Conservation (phyloP, 2,113 vertebrate genomes). For the Silurus glanis region DNA sequence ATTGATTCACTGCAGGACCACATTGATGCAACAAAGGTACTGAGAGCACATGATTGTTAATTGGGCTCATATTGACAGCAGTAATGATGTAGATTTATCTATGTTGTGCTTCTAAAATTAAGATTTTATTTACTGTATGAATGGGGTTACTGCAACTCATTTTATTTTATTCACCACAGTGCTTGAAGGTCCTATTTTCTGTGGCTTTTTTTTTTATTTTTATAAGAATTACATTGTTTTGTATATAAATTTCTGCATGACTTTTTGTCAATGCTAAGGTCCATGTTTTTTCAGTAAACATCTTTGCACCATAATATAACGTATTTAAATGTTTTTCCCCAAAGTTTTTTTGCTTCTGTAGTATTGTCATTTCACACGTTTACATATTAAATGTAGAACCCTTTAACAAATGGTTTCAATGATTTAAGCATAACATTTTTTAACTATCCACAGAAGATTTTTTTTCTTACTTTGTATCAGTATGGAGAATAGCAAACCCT, state of each 20-base stretch:
- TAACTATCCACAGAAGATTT: neutral
- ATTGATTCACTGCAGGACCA: conserved; percentile 95
- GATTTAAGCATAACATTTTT: neutral
- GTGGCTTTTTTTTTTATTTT: neutral
- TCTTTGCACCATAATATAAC: neutral
- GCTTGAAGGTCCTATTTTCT: too few relatives aligned
- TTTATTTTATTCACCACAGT: neutral
- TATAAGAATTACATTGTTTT: neutral
- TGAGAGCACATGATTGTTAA: neutral
- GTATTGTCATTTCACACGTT: neutral
- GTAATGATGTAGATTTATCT: neutral
- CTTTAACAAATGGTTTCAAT: neutral
- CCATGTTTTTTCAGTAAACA: neutral
- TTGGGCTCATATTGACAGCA: neutral
- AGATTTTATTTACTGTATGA: neutral
- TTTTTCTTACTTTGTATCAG: neutral
- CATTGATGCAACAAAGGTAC: conserved; percentile 92
- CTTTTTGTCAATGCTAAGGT: too few relatives aligned
- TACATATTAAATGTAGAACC: neutral
- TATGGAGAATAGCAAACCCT: neutral
- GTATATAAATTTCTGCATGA: neutral
- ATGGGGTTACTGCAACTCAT: neutral
- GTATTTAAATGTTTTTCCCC: neutral
- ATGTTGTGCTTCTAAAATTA: neutral
- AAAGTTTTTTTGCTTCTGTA: neutral